phyloP scores from a whole-genome alignment of 2,797 vertebrate genomes.

The Schizothorax lantsangensis region DNA sequence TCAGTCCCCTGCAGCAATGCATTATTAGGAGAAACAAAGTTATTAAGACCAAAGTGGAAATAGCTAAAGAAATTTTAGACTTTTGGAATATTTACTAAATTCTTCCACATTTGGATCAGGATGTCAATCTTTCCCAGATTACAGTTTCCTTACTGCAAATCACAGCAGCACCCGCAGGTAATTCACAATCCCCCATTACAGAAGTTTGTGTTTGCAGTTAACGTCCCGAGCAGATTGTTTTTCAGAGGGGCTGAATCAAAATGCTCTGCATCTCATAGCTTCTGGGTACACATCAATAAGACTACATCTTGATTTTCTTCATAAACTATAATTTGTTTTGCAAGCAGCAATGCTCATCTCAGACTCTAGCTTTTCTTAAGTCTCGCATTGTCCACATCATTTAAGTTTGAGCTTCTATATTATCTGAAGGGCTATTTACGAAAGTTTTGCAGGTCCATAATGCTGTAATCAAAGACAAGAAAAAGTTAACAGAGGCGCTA shows the following conservation, averaged over 20 bases:
- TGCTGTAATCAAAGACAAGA: background rate
- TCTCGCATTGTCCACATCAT: constrained; percentile 10
- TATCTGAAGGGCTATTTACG: constrained; percentile 48
- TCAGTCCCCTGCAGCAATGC: constrained; percentile 30
- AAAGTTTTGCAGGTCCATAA: background rate
- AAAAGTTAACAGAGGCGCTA: background rate
- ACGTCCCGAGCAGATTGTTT: constrained; percentile 15
- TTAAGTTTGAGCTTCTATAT: background rate
- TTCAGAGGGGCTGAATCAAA: background rate
- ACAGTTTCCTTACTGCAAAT: constrained; percentile 21
- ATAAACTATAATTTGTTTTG: constrained; percentile 21
- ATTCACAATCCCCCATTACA: background rate
- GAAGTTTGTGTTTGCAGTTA: background rate
- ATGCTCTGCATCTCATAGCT: constrained; percentile 11
- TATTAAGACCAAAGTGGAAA: constrained; percentile 28
- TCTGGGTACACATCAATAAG: constrained; percentile 23
- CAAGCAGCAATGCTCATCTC: background rate
- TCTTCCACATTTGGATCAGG: constrained; percentile 9
- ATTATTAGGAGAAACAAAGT: constrained; percentile 29
- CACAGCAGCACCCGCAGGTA: background rate
- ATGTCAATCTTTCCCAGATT: constrained; percentile 20
- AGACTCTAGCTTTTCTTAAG: background rate
- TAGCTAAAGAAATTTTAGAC: background rate
- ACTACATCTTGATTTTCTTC: constrained; percentile 19
- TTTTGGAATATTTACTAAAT: background rate